phyloP scores from a whole-genome alignment of 2,888 invertebrate genomes.

The Oasisia sp. region DNA sequence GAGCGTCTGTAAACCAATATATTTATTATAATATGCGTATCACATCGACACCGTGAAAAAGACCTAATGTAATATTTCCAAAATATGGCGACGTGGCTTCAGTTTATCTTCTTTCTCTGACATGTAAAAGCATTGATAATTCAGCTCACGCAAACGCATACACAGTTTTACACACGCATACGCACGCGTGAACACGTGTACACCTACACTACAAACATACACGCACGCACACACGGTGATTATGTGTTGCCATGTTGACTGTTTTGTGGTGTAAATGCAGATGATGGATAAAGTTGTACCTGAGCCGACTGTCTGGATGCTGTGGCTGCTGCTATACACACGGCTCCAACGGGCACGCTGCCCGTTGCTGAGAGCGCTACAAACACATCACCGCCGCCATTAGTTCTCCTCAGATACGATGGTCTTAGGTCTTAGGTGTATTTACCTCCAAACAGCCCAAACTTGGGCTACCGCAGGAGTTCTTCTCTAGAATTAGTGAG shows the following conservation, averaged over 20 bases:
- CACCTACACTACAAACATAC: too few species aligned
- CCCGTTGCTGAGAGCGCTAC: slow-evolving; percentile 34
- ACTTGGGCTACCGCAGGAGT: too few species aligned
- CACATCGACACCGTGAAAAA: not conserved
- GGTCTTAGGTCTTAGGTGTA: too few species aligned
- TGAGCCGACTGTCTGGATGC: slow-evolving; percentile 33
- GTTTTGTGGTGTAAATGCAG: too few species aligned
- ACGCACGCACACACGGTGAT: too few species aligned
- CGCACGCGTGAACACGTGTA: not conserved
- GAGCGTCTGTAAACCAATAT: slow-evolving; percentile 25
- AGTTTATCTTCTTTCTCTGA: too few species aligned
- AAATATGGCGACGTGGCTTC: not conserved
- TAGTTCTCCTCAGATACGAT: too few species aligned
- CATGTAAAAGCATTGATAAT: not conserved
- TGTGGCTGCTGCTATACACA: slow-evolving; percentile 34
- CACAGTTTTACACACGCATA: not conserved
- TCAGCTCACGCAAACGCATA: not conserved
- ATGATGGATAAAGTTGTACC: slow-evolving; percentile 18
- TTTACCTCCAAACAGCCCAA: too few species aligned
- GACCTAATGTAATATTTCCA: not conserved
- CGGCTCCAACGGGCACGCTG: slow-evolving; percentile 34
- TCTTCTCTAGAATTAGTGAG: too few species aligned
- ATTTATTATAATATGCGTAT: not conserved
- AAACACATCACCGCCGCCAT: not conserved
- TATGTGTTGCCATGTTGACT: too few species aligned